phyloP scores from a whole-genome alignment of 1,140 invertebrate species.

The Cotesia typhae region DNA sequence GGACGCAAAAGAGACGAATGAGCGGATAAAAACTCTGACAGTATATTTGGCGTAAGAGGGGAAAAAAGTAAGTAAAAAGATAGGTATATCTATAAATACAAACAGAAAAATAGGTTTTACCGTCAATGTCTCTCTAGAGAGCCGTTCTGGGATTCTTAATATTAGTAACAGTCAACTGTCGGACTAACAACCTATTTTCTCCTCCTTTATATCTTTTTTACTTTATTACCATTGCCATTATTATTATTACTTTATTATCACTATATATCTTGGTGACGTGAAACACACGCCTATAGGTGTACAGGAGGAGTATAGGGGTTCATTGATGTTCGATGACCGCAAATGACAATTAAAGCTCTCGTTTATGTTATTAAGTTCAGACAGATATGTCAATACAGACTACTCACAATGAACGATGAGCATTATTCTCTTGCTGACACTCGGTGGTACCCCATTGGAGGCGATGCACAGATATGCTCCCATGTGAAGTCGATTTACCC shows the following conservation, averaged over 20 bases:
- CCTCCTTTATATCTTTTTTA: slow-evolving; percentile 12
- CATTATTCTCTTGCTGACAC: slow-evolving; percentile 87
- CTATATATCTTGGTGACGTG: background rate
- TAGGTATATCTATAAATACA: slow-evolving; percentile 34
- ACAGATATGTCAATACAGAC: slow-evolving; percentile 28
- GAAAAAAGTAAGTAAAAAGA: slow-evolving; percentile 22
- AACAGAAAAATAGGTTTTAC: slow-evolving; percentile 26
- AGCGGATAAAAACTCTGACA: slow-evolving; percentile 16
- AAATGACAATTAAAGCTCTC: slow-evolving; percentile 23
- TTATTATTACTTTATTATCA: background rate
- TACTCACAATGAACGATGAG: slow-evolving; percentile 88
- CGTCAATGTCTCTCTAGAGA: background rate
- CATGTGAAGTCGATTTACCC: slow-evolving; percentile 86
- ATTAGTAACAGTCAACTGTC: background rate
- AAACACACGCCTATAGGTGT: too few relatives aligned
- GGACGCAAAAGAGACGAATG: background rate
- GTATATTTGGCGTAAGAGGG: slow-evolving; percentile 18
- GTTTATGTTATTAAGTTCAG: background rate
- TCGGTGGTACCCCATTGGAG: slow-evolving; percentile 85
- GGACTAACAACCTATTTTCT: background rate
- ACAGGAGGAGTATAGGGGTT: too few relatives aligned
- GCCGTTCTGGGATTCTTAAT: slow-evolving; percentile 20
- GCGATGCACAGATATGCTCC: slow-evolving; percentile 90
- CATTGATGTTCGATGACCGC: background rate
- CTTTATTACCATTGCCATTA: background rate